Conservation (phyloP, 2,888 invertebrate genomes). For the Plutella xylostella region DNA sequence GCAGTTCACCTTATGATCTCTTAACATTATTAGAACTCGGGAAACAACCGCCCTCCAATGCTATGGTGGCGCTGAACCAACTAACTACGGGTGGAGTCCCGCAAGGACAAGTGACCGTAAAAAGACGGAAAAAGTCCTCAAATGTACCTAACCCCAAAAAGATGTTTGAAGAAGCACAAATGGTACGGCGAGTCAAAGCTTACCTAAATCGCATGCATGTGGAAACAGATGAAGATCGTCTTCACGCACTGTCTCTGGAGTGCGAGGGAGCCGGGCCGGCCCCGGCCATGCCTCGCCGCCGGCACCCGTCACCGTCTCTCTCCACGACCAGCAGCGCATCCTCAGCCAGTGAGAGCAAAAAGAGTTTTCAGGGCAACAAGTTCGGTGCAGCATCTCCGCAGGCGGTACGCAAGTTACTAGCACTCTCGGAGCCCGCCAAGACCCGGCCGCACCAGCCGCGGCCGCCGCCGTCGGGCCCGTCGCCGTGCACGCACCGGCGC, state of each 20-base stretch:
- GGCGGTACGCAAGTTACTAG: conserved; percentile 94
- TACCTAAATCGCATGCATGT: conserved; percentile 94
- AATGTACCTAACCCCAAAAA: conserved; percentile 96
- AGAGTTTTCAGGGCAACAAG: conserved; percentile 73
- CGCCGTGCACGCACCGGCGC: conserved; percentile 73
- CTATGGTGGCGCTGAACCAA: conserved; percentile 90
- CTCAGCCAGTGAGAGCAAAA: conserved; percentile 82
- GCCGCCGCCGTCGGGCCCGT: conserved; percentile 72
- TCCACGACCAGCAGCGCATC: conserved; percentile 93
- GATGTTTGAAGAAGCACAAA: conserved; percentile 99
- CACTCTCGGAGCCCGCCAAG: conserved; percentile 89
- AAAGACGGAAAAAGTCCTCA: conserved; percentile 88
- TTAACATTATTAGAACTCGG: conserved; percentile 86
- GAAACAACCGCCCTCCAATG: conserved; percentile 88
- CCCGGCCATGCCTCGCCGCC: conserved; percentile 75
- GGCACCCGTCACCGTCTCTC: conserved; percentile 93
- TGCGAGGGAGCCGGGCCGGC: conserved; percentile 83
- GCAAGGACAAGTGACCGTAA: conserved; percentile 86
- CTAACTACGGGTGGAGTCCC: conserved; percentile 80
- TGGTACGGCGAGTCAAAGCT: conserved; percentile 96
- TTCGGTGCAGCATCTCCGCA: conserved; percentile 95
- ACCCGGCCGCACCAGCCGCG: conserved; percentile 90
- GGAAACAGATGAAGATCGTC: conserved; percentile 89
- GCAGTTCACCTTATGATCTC: conserved; percentile 92
- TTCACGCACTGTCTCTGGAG: conserved; percentile 89